These are phyloP conservation scores for Drosophila burlai DNA, from an alignment of 1,140 invertebrate genomes.

Conservation along the genomic window DNA sequence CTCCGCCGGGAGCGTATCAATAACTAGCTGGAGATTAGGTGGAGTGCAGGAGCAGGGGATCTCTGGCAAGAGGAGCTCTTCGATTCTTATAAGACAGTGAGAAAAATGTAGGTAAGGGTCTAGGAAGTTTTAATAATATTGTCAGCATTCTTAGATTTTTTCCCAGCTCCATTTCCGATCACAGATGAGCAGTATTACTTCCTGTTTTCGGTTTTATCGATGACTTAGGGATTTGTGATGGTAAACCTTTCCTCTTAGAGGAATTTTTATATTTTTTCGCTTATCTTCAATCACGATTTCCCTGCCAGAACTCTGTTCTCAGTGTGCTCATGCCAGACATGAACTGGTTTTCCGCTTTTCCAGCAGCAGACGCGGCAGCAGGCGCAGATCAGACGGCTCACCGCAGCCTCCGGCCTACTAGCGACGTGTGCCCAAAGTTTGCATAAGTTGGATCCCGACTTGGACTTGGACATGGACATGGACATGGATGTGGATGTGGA, in stretches of 20 bases:
- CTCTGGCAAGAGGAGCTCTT: neutral
- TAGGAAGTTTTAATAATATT: neutral
- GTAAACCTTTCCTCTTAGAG: accelerated
- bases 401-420: conserved; percentile 35
- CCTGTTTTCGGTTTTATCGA: neutral
- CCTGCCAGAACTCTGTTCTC: neutral
- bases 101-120: neutral
- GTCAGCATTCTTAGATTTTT: neutral
- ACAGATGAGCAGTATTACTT: no score
- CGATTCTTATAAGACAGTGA: neutral
- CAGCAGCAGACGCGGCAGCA: conserved; percentile 22
- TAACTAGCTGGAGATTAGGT: conserved; percentile 45
- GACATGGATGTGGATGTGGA: conserved; percentile 24
- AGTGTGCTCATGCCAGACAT: conserved; percentile 28
- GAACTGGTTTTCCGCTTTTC: conserved; percentile 51
- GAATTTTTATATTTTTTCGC: neutral
- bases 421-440: conserved; percentile 68
- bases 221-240: neutral
- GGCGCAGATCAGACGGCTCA: conserved; percentile 43
- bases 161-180: no score
- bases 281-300: neutral
- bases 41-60: neutral
- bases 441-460: conserved; percentile 57
- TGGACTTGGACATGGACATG: conserved; percentile 24
- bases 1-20: conserved; percentile 49